Evolutionary conservation across 2,113 vertebrate genomes (phyloP).

Genomic region (Gobius niger): DNA sequence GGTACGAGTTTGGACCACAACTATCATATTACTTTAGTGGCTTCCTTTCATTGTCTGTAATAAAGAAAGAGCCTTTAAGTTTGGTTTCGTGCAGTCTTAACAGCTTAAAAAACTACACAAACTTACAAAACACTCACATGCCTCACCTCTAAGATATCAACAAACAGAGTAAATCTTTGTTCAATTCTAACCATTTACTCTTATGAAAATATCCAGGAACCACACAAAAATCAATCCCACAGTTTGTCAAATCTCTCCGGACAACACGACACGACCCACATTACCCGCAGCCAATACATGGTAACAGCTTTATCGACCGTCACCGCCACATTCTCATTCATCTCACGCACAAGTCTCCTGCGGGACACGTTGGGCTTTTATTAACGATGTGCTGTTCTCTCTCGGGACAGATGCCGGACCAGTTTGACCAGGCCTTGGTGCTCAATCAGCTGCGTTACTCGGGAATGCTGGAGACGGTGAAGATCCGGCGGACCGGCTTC

Average conservation of each 20-base stretch:
- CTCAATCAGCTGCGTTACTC: conserved; percentile 97
- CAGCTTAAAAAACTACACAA: too few species aligned
- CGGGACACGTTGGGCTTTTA: background rate
- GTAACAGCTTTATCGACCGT: background rate
- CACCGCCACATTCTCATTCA: background rate
- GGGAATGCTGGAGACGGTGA: conserved; percentile 95
- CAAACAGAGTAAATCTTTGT: background rate
- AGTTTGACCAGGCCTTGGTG: conserved; percentile 93
- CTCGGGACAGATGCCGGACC: conserved; percentile 86
- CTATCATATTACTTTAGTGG: too few species aligned
- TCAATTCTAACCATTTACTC: background rate
- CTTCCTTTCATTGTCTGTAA: too few species aligned
- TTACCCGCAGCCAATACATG: background rate
- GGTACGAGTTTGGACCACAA: too few species aligned
- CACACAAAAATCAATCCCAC: conserved; percentile 8
- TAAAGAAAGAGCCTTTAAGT: too few species aligned
- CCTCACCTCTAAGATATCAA: background rate
- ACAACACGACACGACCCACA: background rate
- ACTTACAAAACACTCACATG: too few species aligned
- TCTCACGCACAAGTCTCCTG: background rate
- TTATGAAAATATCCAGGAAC: background rate
- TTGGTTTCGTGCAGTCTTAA: too few species aligned
- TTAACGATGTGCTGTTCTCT: background rate
- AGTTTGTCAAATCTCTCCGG: background rate
- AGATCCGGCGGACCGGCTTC: conserved; percentile 91